Conservation (phyloP, 2,113 vertebrate genomes). For the Sorex araneus region DNA sequence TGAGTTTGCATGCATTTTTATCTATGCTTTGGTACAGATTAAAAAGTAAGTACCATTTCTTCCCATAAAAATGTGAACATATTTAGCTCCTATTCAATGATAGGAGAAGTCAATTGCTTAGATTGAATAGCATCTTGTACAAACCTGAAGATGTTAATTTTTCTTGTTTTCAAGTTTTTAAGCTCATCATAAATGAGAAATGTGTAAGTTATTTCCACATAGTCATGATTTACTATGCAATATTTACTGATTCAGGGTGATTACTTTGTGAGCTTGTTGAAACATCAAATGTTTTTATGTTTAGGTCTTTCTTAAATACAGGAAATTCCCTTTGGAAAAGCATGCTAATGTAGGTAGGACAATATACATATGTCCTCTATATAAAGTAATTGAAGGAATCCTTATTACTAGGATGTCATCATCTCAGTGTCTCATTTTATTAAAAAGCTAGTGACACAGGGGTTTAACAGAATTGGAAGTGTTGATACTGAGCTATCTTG, state of each 20-base stretch:
- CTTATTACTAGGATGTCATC: constrained; percentile 52
- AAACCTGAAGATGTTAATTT: background rate
- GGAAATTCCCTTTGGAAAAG: constrained; percentile 45
- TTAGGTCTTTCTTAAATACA: constrained; percentile 60
- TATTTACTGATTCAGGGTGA: background rate
- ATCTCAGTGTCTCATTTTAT: constrained; percentile 63
- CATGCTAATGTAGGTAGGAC: background rate
- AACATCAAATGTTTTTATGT: constrained; percentile 64
- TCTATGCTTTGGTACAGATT: background rate
- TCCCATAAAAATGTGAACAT: background rate
- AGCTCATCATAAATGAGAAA: background rate
- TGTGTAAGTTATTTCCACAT: background rate
- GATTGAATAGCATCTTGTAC: background rate
- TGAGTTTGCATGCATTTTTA: background rate
- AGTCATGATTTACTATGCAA: background rate
- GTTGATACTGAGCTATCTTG: constrained; percentile 67
- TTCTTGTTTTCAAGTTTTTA: background rate
- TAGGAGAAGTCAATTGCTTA: background rate
- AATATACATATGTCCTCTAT: background rate
- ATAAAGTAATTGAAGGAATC: background rate
- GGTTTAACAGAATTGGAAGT: constrained; percentile 73
- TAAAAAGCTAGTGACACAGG: constrained; percentile 72
- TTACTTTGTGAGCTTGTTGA: background rate
- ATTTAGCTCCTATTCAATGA: background rate
- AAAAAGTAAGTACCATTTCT: constrained; percentile 4